These are phyloP conservation scores for Pammene aurita DNA, from an alignment of 2,888 invertebrate genomes.

Conservation along the genomic window DNA sequence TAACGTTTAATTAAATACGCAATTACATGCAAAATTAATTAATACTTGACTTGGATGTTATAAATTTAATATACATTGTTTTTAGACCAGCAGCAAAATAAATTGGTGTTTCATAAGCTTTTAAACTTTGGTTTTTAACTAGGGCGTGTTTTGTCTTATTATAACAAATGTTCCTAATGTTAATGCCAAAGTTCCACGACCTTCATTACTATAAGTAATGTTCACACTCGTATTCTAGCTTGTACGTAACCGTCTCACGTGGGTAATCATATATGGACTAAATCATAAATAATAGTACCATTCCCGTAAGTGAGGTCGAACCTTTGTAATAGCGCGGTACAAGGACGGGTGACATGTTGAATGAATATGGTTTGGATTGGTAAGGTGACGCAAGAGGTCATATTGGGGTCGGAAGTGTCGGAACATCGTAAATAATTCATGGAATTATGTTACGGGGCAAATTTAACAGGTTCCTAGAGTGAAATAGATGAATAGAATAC, in stretches of 20 bases:
- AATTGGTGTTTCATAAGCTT: background rate
- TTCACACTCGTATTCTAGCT: constrained; percentile 16
- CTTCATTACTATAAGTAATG: constrained; percentile 13
- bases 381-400: background rate
- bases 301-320: constrained; percentile 25
- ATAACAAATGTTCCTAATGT: background rate
- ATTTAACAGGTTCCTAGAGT: too few relatives aligned
- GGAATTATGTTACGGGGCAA: too few relatives aligned
- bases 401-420: too few relatives aligned
- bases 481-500: too few relatives aligned
- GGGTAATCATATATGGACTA: constrained; percentile 19
- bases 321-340: background rate
- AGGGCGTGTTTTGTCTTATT: too few relatives aligned
- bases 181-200: constrained; percentile 10
- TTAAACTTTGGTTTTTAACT: too few relatives aligned
- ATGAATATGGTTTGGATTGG: background rate
- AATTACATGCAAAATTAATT: constrained; percentile 1
- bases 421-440: too few relatives aligned
- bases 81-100: background rate
- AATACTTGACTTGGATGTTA: background rate
- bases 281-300: constrained; percentile 40
- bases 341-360: background rate
- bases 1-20: background rate
- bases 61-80: background rate
- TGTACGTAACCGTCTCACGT: constrained; percentile 32